Evolutionary conservation across 2,113 vertebrate species (phyloP).

Genomic region (Odocoileus hemionus): DNA sequence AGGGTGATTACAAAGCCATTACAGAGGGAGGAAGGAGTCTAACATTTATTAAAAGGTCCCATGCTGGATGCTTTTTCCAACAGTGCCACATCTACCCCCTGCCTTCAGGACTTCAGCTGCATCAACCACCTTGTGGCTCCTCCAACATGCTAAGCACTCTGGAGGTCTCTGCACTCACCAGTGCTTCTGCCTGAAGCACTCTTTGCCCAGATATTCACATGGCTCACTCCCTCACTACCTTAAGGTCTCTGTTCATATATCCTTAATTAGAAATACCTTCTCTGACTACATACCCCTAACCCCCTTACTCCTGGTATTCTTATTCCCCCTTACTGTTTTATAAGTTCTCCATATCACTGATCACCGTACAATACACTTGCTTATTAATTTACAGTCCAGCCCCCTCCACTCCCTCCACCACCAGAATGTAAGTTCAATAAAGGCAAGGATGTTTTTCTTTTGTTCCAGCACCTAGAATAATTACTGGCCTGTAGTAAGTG

Average conservation of each 20-base stretch:
- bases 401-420: too few relatives aligned
- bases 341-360: neutral
- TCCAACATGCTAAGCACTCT: neutral
- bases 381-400: neutral
- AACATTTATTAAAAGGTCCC: neutral
- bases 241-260: neutral
- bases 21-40: neutral
- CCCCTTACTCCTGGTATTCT: neutral
- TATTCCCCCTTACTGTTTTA: neutral
- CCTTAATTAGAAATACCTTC: neutral
- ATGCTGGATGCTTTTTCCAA: neutral
- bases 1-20: neutral
- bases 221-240: neutral
- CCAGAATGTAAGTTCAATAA: neutral
- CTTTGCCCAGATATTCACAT: neutral
- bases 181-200: neutral
- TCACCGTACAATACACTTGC: neutral
- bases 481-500: neutral
- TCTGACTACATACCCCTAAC: neutral
- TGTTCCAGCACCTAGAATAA: neutral
- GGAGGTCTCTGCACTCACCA: neutral
- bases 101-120: neutral
- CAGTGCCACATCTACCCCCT: neutral
- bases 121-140: neutral
- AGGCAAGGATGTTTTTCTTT: neutral